Evolutionary conservation across 30 jellyfish, hydroid and myxozoan genomes (phyloP), one percentile per base, ranked within the genome.

Genomic region (Hydra vulgaris): DNA sequence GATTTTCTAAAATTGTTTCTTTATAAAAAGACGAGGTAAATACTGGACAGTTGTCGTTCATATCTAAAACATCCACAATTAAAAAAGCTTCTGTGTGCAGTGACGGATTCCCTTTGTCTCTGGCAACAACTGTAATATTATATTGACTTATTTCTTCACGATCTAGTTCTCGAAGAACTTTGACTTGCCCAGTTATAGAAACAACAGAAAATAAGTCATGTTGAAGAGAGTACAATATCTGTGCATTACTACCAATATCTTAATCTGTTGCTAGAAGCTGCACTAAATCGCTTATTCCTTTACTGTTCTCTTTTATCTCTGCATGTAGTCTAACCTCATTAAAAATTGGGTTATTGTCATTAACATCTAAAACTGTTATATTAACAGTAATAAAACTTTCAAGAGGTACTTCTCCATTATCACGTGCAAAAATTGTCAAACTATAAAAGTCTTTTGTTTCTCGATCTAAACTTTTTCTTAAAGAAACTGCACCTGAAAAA

Each of bases 41-140:
- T 8, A 85, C 85, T n/a, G 97, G 97, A 26, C 97, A 90, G 72
- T 90, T 90, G 83, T 90, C 97, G 70, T 90, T 95, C 12, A 68
- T 80, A 79, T 90, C 97, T 12, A n/a, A 25, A 25, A 90, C 85
- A 24, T 21, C 70, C 55, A 90, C 78, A 0, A 54, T 86, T 79
- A 90, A 76, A 8, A 15, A 66, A 21, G 77, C 87, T 7, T 85
- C 78, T 26, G 90, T 82, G 12, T 81, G 26, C 53, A 81, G 82
- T 7, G 95, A 85, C 4, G 99, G 99, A 8, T 72, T 77, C 0
- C 99, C 99, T 25, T 71, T 70, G 81, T 94, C 99, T 71, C 76
- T 40, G 17, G 99, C 99, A 21, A 76, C 74, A 40, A 84, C 87
- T 19, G 78, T 55, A 17, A 94, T 85, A 71, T 81, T 86, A 81